phyloP scores from a whole-genome alignment of 2,888 invertebrate genomes.

The Dioctria rufipes region DNA sequence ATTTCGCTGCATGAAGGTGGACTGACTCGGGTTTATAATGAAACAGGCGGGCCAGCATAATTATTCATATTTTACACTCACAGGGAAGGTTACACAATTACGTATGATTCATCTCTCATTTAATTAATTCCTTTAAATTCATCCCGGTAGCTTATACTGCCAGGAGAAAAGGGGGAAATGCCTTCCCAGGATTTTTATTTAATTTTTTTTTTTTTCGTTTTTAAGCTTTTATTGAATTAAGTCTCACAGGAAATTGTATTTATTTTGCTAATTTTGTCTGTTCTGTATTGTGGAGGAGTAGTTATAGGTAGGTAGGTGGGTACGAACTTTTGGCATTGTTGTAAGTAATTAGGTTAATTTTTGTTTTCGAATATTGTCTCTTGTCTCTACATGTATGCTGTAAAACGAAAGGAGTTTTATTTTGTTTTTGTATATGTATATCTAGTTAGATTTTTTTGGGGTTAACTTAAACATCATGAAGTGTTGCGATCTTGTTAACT shows the following conservation, averaged over 20 bases:
- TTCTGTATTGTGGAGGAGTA: neutral
- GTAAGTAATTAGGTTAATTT: no score
- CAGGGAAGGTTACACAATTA: conserved; percentile 42
- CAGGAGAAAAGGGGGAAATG: neutral
- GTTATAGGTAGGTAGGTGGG: no score
- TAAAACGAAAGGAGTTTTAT: no score
- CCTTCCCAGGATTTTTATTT: conserved; percentile 10
- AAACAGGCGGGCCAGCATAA: conserved; percentile 7
- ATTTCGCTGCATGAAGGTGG: conserved; percentile 28
- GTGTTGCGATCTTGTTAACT: no score
- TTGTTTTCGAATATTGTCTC: no score
- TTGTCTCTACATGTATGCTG: no score
- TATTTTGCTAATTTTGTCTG: conserved; percentile 23
- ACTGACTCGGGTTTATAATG: conserved; percentile 8
- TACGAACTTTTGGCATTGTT: no score
- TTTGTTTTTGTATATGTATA: no score
- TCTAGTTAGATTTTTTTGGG: no score
- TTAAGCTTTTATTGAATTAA: conserved; percentile 30
- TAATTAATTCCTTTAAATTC: conserved; percentile 33
- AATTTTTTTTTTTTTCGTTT: neutral
- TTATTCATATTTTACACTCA: conserved; percentile 43
- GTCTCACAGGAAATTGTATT: conserved; percentile 26
- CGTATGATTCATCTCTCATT: conserved; percentile 42
- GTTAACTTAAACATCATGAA: no score
- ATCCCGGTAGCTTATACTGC: neutral